phyloP scores from a whole-genome alignment of 2,797 vertebrate genomes.

The Sebastes trivittatus region DNA sequence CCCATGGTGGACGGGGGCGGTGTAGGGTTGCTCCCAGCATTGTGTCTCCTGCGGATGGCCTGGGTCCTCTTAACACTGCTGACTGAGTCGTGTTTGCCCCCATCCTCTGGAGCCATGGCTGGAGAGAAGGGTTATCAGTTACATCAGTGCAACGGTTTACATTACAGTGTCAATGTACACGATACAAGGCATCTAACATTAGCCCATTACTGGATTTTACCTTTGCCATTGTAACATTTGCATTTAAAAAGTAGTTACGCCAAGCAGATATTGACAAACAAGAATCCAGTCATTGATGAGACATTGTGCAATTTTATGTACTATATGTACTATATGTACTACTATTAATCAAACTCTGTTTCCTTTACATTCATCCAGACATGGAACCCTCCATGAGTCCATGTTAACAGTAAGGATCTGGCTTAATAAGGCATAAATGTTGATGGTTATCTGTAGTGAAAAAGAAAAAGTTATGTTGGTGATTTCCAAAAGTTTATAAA shows the following conservation, averaged over 20 bases:
- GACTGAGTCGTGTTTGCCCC: conserved; percentile 83
- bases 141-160: conserved; percentile 20
- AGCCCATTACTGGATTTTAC: background rate
- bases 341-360: background rate
- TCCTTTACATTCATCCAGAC: background rate
- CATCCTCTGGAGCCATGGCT: conserved; percentile 83
- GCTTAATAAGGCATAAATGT: background rate
- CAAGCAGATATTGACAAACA: background rate
- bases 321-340: background rate
- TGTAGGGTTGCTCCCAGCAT: conserved; percentile 92
- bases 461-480: background rate
- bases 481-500: background rate
- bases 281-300: background rate
- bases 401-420: background rate
- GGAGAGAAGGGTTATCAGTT: conserved; percentile 45
- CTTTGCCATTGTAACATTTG: background rate
- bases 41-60: conserved; percentile 91
- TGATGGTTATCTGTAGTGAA: background rate
- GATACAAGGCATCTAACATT: background rate
- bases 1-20: conserved; percentile 92
- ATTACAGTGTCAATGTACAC: conserved; percentile 24
- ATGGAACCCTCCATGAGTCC: background rate
- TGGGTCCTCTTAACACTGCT: conserved; percentile 90
- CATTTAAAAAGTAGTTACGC: background rate
- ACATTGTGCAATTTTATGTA: background rate